A percentile compares a stretch with the other conserved stretches of the same genome.
Conservation (phyloP, 2,888 invertebrate species). For the Acronicta leporina region DNA sequence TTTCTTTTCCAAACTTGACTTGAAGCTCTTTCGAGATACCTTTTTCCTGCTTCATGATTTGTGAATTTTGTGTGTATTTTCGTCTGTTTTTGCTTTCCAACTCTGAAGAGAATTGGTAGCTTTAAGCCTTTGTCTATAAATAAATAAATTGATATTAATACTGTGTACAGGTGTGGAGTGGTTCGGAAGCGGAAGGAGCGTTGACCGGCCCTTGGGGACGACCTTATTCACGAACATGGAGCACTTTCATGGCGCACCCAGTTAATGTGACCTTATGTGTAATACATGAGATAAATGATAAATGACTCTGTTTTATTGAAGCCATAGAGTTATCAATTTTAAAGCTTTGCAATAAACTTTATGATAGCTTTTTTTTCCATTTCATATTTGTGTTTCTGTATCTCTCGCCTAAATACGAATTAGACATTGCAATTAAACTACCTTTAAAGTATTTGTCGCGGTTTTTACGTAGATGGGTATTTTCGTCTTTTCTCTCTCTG, state of each 20-base stretch:
- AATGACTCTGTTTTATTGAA: slow-evolving; percentile 11
- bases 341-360: slow-evolving; percentile 22
- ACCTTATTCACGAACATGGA: slow-evolving; percentile 52
- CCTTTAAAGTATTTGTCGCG: not conserved
- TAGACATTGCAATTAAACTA: not conserved
- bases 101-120: not conserved
- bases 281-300: slow-evolving; percentile 27
- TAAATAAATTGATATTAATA: slow-evolving; percentile 38
- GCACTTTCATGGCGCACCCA: slow-evolving; percentile 48
- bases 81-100: slow-evolving; percentile 1
- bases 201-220: slow-evolving; percentile 64
- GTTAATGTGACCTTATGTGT: slow-evolving; percentile 27
- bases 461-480: not conserved
- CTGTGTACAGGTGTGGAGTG: slow-evolving; percentile 26
- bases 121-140: slow-evolving; percentile 22
- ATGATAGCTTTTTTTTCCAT: slow-evolving; percentile 7
- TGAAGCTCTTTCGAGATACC: too few relatives aligned
- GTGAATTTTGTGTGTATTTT: too few relatives aligned
- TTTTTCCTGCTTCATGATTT: too few relatives aligned
- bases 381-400: not conserved
- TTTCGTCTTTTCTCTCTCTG: too few relatives aligned
- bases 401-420: not conserved
- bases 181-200: slow-evolving; percentile 63
- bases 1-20: too few relatives aligned
- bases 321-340: slow-evolving; percentile 3